Conservation (phyloP, 1,140 invertebrate genomes). For the Drosophila ambigua region DNA sequence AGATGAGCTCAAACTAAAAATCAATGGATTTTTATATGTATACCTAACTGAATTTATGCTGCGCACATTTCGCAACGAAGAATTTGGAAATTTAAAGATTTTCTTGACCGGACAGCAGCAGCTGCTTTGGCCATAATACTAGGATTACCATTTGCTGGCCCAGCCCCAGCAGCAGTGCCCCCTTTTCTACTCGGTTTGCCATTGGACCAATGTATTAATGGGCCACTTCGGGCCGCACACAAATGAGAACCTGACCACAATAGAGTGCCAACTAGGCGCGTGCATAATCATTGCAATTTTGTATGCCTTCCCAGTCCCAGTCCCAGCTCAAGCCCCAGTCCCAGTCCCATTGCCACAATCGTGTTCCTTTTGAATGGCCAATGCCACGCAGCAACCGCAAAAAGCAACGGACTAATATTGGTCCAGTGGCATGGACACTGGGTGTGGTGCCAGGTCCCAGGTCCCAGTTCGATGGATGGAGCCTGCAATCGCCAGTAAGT, state of each 20-base stretch:
- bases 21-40: neutral
- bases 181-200: slow-evolving; percentile 6
- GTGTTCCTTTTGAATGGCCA: slow-evolving; percentile 48
- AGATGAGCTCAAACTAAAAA: neutral
- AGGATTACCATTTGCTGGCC: slow-evolving; percentile 16
- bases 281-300: slow-evolving; percentile 78
- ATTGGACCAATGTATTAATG: slow-evolving; percentile 47
- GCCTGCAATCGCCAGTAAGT: slow-evolving; percentile 49
- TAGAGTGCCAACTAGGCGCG: slow-evolving; percentile 74
- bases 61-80: neutral
- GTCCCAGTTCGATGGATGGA: too few relatives aligned
- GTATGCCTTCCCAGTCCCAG: slow-evolving; percentile 55
- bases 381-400: slow-evolving; percentile 41
- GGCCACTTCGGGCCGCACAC: slow-evolving; percentile 53
- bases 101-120: neutral
- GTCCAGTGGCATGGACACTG: slow-evolving; percentile 27
- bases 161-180: neutral
- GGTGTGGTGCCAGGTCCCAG: neutral
- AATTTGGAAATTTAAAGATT: neutral
- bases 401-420: slow-evolving; percentile 41
- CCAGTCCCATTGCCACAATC: slow-evolving; percentile 19
- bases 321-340: neutral
- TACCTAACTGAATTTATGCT: too few relatives aligned
- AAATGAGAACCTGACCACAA: slow-evolving; percentile 62
- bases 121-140: slow-evolving; percentile 14